These are phyloP conservation scores for Amphibalanus amphitrite DNA, from an alignment of 1,140 invertebrate species.

Conservation along the genomic window DNA sequence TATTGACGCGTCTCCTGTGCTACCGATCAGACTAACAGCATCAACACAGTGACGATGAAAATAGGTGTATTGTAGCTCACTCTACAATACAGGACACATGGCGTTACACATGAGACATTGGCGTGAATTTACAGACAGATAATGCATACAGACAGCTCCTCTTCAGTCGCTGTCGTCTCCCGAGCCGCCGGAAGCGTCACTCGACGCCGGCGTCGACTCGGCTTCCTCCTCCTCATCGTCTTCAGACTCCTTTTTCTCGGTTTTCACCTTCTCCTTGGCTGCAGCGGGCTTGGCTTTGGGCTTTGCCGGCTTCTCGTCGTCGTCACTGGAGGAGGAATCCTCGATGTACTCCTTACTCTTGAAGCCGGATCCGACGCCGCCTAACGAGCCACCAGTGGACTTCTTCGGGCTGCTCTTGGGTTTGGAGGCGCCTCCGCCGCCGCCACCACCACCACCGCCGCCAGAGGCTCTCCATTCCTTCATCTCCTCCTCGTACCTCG, in stretches of 20 bases:
- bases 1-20: no score
- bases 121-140: constrained; percentile 9
- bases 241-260: neutral
- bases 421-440: constrained; percentile 29
- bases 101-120: neutral
- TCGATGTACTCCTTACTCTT: constrained; percentile 84
- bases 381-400: constrained; percentile 28
- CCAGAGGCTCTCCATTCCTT: constrained; percentile 62
- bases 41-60: neutral
- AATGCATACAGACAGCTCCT: neutral
- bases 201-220: constrained; percentile 11
- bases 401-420: constrained; percentile 27
- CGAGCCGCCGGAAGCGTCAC: neutral
- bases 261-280: neutral
- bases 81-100: neutral
- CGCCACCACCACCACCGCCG: constrained; percentile 27
- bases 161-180: constrained; percentile 13
- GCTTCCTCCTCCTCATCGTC: constrained; percentile 15
- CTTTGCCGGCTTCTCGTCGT: no score
- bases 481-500: constrained; percentile 70
- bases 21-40: no score
- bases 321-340: constrained; percentile 9
- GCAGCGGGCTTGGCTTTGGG: neutral
- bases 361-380: constrained; percentile 36
- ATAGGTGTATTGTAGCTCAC: neutral